These are phyloP conservation scores for Eurois occulta DNA, from an alignment of 2,888 invertebrate species.

Conservation along the genomic window DNA sequence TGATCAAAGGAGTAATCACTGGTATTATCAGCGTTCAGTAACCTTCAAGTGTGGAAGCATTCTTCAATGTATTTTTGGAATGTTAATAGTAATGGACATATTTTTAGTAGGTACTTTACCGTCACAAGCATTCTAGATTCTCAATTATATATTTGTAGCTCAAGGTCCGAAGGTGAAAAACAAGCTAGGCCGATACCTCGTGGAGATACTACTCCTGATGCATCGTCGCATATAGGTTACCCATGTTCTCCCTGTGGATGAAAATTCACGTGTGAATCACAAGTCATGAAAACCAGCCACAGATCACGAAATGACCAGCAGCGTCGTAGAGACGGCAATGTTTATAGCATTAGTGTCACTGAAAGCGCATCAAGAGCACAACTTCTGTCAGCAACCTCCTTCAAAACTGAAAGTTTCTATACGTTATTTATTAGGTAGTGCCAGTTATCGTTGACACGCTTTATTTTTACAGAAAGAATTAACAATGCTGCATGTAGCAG, in stretches of 20 bases:
- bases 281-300: neutral
- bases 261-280: neutral
- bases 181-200: too few relatives aligned
- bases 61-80: conserved; percentile 43
- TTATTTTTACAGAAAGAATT: too few relatives aligned
- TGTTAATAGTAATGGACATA: conserved; percentile 23
- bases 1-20: conserved; percentile 33
- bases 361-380: neutral
- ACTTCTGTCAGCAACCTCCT: neutral
- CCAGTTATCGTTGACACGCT: too few relatives aligned
- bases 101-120: neutral
- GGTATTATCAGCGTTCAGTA: conserved; percentile 6
- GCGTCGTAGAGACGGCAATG: neutral
- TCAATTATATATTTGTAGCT: neutral
- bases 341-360: neutral
- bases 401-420: too few relatives aligned
- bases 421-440: too few relatives aligned
- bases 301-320: neutral
- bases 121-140: neutral
- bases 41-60: conserved; percentile 35
- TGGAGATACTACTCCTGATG: neutral
- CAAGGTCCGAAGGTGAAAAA: neutral
- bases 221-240: neutral
- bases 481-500: too few relatives aligned
- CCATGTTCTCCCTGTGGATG: too few relatives aligned